A percentile compares a stretch with the other conserved stretches of the same genome.
These are phyloP conservation scores for Chromoteleia sp. DNA, from an alignment of 2,888 invertebrate species.

Conservation along the genomic window DNA sequence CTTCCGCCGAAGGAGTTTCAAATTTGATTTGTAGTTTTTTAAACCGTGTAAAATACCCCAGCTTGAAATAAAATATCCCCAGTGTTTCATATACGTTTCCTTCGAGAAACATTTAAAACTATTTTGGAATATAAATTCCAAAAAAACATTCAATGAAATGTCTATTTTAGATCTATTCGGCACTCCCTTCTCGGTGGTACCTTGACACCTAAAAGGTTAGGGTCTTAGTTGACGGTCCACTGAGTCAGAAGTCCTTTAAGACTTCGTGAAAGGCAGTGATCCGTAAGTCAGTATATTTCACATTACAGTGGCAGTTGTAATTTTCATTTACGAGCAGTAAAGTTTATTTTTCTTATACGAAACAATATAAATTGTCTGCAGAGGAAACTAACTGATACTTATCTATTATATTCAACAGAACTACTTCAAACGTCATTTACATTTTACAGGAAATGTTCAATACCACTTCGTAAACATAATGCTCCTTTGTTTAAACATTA, in stretches of 20 bases:
- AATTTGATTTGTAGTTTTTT: constrained; percentile 31
- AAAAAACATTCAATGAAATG: constrained; percentile 4
- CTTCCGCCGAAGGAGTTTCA: not conserved
- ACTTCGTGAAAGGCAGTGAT: constrained; percentile 21
- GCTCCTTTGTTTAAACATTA: not conserved
- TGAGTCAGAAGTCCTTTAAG: constrained; percentile 17
- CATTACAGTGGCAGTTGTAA: not conserved
- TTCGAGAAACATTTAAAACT: not conserved
- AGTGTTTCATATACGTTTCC: not conserved
- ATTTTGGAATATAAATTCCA: constrained; percentile 5
- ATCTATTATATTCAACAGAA: too few species aligned
- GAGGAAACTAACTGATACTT: too few species aligned
- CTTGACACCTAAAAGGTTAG: constrained; percentile 8
- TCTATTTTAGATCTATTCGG: not conserved
- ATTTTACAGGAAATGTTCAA: too few species aligned
- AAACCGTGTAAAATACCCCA: not conserved
- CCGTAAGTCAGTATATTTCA: constrained; percentile 6
- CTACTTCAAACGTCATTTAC: too few species aligned
- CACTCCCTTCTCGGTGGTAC: constrained; percentile 2
- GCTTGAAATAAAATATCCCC: not conserved
- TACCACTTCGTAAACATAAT: not conserved
- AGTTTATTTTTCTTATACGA: not conserved
- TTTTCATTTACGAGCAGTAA: not conserved
- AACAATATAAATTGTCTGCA: not conserved
- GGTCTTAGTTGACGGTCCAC: constrained; percentile 9